phyloP scores from a whole-genome alignment of 2,797 vertebrate species.

The Brachymystax lenok region DNA sequence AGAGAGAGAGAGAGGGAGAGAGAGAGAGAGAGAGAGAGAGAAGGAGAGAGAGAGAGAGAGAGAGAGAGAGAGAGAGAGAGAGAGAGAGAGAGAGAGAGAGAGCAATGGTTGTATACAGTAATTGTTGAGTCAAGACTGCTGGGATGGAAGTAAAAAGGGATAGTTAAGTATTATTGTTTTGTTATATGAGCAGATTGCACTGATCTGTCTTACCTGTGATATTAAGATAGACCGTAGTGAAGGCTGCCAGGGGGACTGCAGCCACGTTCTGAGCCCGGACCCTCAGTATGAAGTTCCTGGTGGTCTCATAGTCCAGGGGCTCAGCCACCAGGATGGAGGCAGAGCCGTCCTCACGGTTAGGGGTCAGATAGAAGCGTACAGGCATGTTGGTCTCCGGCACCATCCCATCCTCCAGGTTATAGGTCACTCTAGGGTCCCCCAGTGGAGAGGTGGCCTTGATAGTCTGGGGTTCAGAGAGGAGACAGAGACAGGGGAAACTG shows the following conservation, averaged over 20 bases:
- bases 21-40: no score
- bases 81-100: no score
- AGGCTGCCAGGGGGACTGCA: constrained; percentile 84
- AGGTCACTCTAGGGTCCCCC: constrained; percentile 86
- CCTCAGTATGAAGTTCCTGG: constrained; percentile 82
- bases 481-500: neutral
- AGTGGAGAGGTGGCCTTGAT: constrained; percentile 83
- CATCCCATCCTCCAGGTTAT: constrained; percentile 87
- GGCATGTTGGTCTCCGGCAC: constrained; percentile 90
- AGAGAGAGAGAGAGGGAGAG: no score
- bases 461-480: constrained; percentile 64
- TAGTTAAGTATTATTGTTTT: neutral
- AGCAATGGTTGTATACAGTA: neutral
- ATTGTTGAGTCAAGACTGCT: neutral
- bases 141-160: neutral
- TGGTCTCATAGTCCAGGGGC: constrained; percentile 86
- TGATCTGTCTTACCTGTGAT: constrained; percentile 77
- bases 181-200: neutral
- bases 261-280: constrained; percentile 88
- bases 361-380: constrained; percentile 86
- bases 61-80: no score
- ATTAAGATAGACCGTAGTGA: constrained; percentile 80
- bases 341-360: constrained; percentile 87
- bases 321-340: constrained; percentile 87
- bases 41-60: no score